phyloP scores from a whole-genome alignment of 2,888 invertebrate genomes.

The Antheraea yamamai region DNA sequence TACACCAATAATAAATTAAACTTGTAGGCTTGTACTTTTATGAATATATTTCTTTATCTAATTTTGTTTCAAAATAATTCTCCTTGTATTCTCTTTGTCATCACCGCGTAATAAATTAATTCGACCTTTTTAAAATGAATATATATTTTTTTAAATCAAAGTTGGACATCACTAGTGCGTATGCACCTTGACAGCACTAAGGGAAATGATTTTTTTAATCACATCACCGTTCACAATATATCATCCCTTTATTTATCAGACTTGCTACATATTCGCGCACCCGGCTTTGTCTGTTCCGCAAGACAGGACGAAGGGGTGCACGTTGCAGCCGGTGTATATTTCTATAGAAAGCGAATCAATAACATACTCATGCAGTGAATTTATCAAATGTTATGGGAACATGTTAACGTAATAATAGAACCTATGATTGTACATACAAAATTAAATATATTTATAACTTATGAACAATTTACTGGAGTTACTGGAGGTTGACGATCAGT shows the following conservation, averaged over 20 bases:
- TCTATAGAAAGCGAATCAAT: slow-evolving; percentile 44
- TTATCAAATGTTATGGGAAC: slow-evolving; percentile 43
- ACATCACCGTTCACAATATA: slow-evolving; percentile 75
- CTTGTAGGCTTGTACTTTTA: too few relatives aligned
- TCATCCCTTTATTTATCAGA: slow-evolving; percentile 79
- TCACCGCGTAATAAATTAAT: background rate
- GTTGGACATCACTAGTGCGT: slow-evolving; percentile 50
- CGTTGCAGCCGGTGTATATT: slow-evolving; percentile 20
- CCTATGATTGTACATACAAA: background rate
- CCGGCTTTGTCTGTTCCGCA: slow-evolving; percentile 62
- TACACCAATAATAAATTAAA: too few relatives aligned
- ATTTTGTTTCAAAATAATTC: too few relatives aligned
- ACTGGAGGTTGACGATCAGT: background rate
- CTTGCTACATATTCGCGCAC: slow-evolving; percentile 75
- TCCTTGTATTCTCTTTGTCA: background rate
- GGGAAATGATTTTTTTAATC: slow-evolving; percentile 79
- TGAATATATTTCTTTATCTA: too few relatives aligned
- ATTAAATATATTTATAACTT: background rate
- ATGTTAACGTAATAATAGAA: slow-evolving; percentile 20
- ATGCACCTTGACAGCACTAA: slow-evolving; percentile 78
- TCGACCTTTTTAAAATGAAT: too few relatives aligned
- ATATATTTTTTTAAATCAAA: too few relatives aligned
- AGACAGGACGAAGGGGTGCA: slow-evolving; percentile 50
- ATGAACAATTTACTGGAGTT: too few relatives aligned
- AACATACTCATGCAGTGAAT: slow-evolving; percentile 26